These are phyloP conservation scores for Lamprologus callipterus DNA, from an alignment of 2,113 vertebrate genomes.

Conservation along the genomic window DNA sequence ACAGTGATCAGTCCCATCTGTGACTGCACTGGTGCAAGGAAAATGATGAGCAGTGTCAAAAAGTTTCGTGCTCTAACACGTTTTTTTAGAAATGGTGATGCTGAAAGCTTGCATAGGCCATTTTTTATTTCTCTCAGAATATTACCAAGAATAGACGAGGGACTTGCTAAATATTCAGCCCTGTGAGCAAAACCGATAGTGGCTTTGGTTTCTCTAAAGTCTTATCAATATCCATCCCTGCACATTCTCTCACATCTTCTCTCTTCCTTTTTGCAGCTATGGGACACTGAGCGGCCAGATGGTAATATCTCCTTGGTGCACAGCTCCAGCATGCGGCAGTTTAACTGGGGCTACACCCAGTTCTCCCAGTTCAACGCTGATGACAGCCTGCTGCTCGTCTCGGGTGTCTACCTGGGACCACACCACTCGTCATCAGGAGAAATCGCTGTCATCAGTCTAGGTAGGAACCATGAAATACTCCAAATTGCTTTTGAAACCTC, in stretches of 20 bases:
- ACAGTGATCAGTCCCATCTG: neutral
- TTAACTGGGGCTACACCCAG: constrained; percentile 98
- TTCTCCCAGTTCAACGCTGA: constrained; percentile 97
- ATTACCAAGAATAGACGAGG: neutral
- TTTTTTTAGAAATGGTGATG: neutral
- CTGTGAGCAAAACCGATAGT: neutral
- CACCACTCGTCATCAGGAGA: constrained; percentile 90
- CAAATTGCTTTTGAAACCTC: neutral
- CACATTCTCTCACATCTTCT: neutral
- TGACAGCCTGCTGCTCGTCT: constrained; percentile 90
- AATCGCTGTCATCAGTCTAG: constrained; percentile 91
- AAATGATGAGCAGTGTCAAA: neutral
- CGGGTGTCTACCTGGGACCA: constrained; percentile 89
- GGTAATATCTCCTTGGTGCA: constrained; percentile 83
- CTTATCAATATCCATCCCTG: neutral
- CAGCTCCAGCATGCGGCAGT: constrained; percentile 90
- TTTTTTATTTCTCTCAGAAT: neutral
- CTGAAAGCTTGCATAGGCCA: neutral
- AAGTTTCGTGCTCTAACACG: neutral
- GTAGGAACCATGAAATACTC: constrained; percentile 55
- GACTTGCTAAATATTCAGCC: neutral
- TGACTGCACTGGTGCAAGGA: neutral
- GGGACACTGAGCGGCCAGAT: constrained; percentile 81
- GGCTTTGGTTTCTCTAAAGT: neutral
- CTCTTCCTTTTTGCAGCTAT: constrained; percentile 70